These are phyloP conservation scores for Fopius arisanus DNA, from an alignment of 1,140 invertebrate genomes.

Conservation along the genomic window DNA sequence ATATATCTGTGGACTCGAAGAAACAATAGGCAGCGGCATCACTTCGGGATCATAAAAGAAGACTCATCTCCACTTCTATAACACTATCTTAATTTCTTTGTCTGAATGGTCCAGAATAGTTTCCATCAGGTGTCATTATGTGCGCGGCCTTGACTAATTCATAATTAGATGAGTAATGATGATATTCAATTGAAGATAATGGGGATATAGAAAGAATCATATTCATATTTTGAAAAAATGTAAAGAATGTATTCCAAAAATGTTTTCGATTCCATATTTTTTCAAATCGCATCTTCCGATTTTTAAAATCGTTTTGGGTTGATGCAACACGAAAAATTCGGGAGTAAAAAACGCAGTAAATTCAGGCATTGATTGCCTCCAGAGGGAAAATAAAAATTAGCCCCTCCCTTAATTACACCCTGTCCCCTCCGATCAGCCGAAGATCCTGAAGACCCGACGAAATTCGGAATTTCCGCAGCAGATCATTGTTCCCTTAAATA, in stretches of 20 bases:
- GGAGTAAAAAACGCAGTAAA: too few relatives aligned
- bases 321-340: too few relatives aligned
- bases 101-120: neutral
- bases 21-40: slow-evolving; percentile 47
- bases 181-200: too few relatives aligned
- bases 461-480: neutral
- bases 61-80: slow-evolving; percentile 37
- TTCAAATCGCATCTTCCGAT: too few relatives aligned
- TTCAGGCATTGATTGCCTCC: too few relatives aligned
- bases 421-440: neutral
- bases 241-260: too few relatives aligned
- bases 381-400: neutral
- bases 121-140: neutral
- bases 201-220: too few relatives aligned
- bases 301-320: too few relatives aligned
- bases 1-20: slow-evolving; percentile 26
- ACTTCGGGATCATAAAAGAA: slow-evolving; percentile 31
- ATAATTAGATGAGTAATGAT: neutral
- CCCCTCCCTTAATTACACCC: neutral
- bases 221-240: too few relatives aligned
- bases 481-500: neutral
- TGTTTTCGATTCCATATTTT: too few relatives aligned
- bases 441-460: neutral
- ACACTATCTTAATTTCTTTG: neutral
- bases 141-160: neutral